Evolutionary conservation across 2,888 invertebrate genomes (phyloP).

Genomic region (Baronia brevicornis): DNA sequence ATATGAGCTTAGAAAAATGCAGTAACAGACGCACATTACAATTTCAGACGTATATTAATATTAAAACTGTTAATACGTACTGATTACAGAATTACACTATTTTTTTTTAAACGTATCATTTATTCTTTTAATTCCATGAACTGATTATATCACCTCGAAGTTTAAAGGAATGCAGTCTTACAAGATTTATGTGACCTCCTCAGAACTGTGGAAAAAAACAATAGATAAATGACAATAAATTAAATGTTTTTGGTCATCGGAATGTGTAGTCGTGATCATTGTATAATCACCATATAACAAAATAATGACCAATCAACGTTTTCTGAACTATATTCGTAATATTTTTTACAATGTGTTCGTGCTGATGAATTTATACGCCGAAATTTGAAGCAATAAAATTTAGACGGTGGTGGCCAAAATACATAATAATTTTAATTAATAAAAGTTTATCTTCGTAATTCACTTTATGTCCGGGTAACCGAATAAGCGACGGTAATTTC

Average conservation of each 20-base stretch:
- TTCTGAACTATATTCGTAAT: slow-evolving; percentile 20
- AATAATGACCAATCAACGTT: slow-evolving; percentile 21
- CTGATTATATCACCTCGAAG: no score
- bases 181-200: slow-evolving; percentile 2
- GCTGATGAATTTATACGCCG: slow-evolving; percentile 23
- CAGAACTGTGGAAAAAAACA: slow-evolving; percentile 15
- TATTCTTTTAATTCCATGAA: no score
- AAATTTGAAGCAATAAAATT: slow-evolving; percentile 17
- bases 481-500: slow-evolving; percentile 5
- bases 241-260: slow-evolving; percentile 19
- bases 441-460: slow-evolving; percentile 9
- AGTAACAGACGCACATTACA: no score
- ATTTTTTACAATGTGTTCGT: slow-evolving; percentile 22
- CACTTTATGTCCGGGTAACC: slow-evolving; percentile 12
- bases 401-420: slow-evolving; percentile 12
- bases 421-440: slow-evolving; percentile 13
- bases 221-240: slow-evolving; percentile 21
- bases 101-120: no score
- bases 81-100: no score
- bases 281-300: slow-evolving; percentile 25
- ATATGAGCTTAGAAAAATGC: no score
- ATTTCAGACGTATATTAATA: no score
- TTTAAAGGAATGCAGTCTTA: slow-evolving; percentile 3
- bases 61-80: no score
- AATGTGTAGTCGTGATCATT: slow-evolving; percentile 26